These are phyloP conservation scores for Balaeniceps rex DNA, from an alignment of 2,113 vertebrate species.

Conservation along the genomic window DNA sequence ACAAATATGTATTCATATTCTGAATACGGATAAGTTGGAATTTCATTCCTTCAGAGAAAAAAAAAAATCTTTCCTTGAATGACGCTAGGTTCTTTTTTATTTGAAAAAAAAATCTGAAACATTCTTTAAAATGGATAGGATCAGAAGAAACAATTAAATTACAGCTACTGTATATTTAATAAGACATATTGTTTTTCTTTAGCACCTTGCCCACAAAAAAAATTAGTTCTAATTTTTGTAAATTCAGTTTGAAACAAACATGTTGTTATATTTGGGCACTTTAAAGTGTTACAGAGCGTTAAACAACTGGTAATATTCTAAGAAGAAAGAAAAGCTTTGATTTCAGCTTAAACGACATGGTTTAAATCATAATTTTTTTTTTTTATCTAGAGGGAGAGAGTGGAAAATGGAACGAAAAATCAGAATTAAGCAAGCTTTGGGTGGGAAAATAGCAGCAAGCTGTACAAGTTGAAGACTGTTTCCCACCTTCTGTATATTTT, in stretches of 20 bases:
- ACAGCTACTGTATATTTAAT: background rate
- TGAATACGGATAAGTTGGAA: background rate
- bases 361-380: background rate
- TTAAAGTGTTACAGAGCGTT: background rate
- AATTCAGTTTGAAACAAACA: background rate
- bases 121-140: background rate
- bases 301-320: background rate
- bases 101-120: background rate
- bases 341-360: background rate
- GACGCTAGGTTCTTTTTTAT: background rate
- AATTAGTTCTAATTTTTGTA: background rate
- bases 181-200: background rate
- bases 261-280: background rate
- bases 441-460: background rate
- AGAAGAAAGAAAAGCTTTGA: background rate
- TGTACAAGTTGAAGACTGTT: background rate
- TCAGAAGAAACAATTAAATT: background rate
- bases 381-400: background rate
- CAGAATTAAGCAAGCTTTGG: background rate
- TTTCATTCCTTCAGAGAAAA: background rate
- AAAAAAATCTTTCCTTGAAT: background rate
- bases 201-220: background rate
- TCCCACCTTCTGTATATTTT: background rate
- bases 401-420: background rate
- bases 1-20: background rate